These are phyloP conservation scores for Notothenia coriiceps DNA, from an alignment of 2,113 vertebrate genomes.

Conservation along the genomic window DNA sequence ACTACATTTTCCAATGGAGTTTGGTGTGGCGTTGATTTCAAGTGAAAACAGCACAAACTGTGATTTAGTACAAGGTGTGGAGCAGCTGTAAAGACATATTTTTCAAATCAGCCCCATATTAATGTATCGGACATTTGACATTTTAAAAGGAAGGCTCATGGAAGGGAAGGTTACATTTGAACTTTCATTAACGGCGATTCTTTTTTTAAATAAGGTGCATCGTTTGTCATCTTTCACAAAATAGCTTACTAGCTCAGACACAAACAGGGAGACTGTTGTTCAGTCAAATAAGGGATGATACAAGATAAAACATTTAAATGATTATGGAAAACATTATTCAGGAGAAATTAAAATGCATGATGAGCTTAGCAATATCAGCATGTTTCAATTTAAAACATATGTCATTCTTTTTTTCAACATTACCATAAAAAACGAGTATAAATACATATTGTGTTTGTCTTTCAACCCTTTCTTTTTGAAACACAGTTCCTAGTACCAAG, in stretches of 20 bases:
- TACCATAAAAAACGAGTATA: slow-evolving; percentile 75
- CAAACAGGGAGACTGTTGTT: slow-evolving; percentile 69
- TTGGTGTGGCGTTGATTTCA: slow-evolving; percentile 20
- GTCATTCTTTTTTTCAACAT: slow-evolving; percentile 75
- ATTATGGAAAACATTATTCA: slow-evolving; percentile 42
- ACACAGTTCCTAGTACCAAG: slow-evolving; percentile 55
- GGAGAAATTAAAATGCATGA: slow-evolving; percentile 53
- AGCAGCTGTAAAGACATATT: slow-evolving; percentile 6
- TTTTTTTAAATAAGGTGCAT: slow-evolving; percentile 78
- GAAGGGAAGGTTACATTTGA: slow-evolving; percentile 46
- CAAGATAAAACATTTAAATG: slow-evolving; percentile 16
- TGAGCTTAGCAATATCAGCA: slow-evolving; percentile 74
- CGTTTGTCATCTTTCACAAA: slow-evolving; percentile 58
- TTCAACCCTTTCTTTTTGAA: slow-evolving; percentile 60
- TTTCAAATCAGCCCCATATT: slow-evolving; percentile 16
- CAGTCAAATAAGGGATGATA: slow-evolving; percentile 54
- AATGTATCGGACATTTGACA: slow-evolving; percentile 2
- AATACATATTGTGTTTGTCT: slow-evolving; percentile 71
- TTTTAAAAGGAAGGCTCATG: not conserved
- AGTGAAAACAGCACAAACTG: not conserved
- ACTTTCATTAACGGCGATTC: slow-evolving; percentile 36
- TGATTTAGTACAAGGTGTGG: not conserved
- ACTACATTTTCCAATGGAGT: slow-evolving; percentile 19
- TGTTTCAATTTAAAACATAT: slow-evolving; percentile 77
- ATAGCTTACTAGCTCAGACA: slow-evolving; percentile 56